Percentiles rank a stretch among this genome's conserved stretches.
These are phyloP conservation scores for Plectrocnemia conspersa DNA, from an alignment of 1,140 invertebrate genomes.

Conservation along the genomic window DNA sequence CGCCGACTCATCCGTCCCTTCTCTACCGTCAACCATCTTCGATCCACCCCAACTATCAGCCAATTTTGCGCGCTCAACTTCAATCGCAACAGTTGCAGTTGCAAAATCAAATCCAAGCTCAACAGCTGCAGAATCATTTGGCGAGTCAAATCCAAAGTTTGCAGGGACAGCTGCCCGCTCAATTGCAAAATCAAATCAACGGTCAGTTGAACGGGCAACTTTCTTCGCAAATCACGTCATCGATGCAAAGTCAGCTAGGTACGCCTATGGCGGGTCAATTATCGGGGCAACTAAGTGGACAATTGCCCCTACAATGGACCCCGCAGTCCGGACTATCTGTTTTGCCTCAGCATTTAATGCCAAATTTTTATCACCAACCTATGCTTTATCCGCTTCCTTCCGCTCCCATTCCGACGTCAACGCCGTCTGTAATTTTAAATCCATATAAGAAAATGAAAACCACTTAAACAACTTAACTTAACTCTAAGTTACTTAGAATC, in stretches of 20 bases:
- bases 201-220: conserved; percentile 13
- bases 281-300: conserved; percentile 39
- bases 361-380: conserved; percentile 49
- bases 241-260: conserved; percentile 39
- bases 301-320: conserved; percentile 36
- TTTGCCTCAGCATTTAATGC: conserved; percentile 40
- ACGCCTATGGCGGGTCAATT: conserved; percentile 35
- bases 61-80: conserved; percentile 29
- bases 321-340: conserved; percentile 39
- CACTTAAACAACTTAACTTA: conserved; percentile 54
- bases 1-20: conserved; percentile 33
- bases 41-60: conserved; percentile 31
- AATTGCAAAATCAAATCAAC: conserved; percentile 27
- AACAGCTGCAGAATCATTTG: conserved; percentile 39
- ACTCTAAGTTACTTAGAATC: background rate
- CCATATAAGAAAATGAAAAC: conserved; percentile 86
- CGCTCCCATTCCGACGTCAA: conserved; percentile 47
- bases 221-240: conserved; percentile 3
- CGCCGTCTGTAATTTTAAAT: conserved; percentile 63
- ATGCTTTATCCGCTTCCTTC: conserved; percentile 56
- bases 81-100: conserved; percentile 35
- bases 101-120: conserved; percentile 39
- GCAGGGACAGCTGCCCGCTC: conserved; percentile 35
- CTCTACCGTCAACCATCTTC: conserved; percentile 32
- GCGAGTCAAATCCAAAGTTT: conserved; percentile 18